A percentile compares a stretch with the other conserved stretches of the same genome.
phyloP scores from a whole-genome alignment of 2,113 vertebrate species.

The Crotalus tigris region DNA sequence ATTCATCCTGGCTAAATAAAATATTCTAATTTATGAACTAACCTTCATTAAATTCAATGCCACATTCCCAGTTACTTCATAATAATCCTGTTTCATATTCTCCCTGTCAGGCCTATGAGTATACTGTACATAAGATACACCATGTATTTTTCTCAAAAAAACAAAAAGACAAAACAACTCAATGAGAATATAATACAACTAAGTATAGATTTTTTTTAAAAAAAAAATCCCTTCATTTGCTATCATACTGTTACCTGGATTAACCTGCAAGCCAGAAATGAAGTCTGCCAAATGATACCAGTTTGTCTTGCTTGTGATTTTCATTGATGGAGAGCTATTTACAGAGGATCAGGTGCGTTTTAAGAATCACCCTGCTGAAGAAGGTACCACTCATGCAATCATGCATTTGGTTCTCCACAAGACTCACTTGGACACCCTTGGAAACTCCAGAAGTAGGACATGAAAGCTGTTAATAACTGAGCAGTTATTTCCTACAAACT shows the following conservation, averaged over 20 bases:
- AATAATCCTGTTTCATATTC: not conserved
- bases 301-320: not conserved
- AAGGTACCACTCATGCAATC: not conserved
- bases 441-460: not conserved
- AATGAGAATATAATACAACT: not conserved
- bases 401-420: not conserved
- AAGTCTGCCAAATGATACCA: not conserved
- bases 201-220: not conserved
- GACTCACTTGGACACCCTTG: not conserved
- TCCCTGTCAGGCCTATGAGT: not conserved
- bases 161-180: not conserved
- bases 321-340: not conserved
- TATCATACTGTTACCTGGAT: not conserved
- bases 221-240: not conserved
- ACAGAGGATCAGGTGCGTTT: not conserved
- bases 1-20: not conserved
- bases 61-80: not conserved
- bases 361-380: not conserved
- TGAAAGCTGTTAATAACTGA: not conserved
- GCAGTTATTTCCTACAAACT: not conserved
- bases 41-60: not conserved
- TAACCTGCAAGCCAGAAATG: not conserved
- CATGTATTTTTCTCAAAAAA: not conserved
- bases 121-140: not conserved
- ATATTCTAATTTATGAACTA: not conserved